phyloP scores from a whole-genome alignment of 2,888 invertebrate genomes.

The Drosophila testacea region DNA sequence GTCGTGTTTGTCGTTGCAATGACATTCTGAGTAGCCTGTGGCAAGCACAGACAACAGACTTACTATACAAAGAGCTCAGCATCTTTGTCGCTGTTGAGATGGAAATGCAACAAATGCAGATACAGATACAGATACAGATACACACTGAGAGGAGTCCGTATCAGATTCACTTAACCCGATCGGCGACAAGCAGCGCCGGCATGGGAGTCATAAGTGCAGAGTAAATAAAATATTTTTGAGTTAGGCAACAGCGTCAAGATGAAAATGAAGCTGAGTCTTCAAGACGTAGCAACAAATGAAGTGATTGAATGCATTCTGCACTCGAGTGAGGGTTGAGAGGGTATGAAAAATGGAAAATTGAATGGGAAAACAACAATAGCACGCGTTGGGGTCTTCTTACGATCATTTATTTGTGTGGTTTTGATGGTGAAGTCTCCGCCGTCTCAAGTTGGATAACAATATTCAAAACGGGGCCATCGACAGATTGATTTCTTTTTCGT shows the following conservation, averaged over 20 bases:
- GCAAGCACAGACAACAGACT: slow-evolving; percentile 37
- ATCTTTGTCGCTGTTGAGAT: slow-evolving; percentile 31
- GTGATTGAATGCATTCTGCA: slow-evolving; percentile 74
- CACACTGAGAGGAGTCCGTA: slow-evolving; percentile 44
- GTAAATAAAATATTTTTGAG: slow-evolving; percentile 76
- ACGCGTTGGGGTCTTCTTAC: slow-evolving; percentile 62
- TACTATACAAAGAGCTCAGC: slow-evolving; percentile 28
- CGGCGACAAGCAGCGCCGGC: slow-evolving; percentile 55
- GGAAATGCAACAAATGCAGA: slow-evolving; percentile 54
- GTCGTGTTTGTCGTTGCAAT: slow-evolving; percentile 52
- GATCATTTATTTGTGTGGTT: slow-evolving; percentile 35
- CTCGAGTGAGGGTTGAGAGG: slow-evolving; percentile 20
- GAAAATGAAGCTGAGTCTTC: slow-evolving; percentile 31
- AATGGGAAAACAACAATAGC: slow-evolving; percentile 64
- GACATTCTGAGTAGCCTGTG: slow-evolving; percentile 57
- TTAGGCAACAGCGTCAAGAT: slow-evolving; percentile 36
- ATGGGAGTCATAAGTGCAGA: slow-evolving; percentile 79
- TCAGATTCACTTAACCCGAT: slow-evolving; percentile 80
- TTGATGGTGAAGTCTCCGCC: slow-evolving; percentile 2
- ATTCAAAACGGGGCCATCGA: slow-evolving; percentile 25
- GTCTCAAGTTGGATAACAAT: slow-evolving; percentile 32
- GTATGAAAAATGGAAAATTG: slow-evolving; percentile 14
- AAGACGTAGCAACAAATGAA: slow-evolving; percentile 67
- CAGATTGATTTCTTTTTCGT: slow-evolving; percentile 61
- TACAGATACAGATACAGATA: slow-evolving; percentile 25